phyloP scores from a whole-genome alignment of 2,797 vertebrate species.

The Sebastes steindachneri region DNA sequence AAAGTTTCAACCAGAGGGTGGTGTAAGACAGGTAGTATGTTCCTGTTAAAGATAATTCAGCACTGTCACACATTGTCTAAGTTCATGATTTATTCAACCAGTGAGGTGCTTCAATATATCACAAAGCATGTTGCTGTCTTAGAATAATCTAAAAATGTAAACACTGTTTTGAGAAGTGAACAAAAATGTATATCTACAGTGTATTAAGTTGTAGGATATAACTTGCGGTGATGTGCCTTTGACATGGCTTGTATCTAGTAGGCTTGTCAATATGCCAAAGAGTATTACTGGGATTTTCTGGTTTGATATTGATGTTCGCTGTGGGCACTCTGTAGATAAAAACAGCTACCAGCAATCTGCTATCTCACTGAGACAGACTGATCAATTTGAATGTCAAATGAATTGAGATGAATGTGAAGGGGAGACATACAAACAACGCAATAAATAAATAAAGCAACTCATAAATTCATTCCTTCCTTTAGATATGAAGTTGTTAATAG shows the following conservation, averaged over 20 bases:
- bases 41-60: not conserved
- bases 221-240: not conserved
- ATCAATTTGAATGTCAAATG: slow-evolving; percentile 29
- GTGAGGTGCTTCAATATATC: not conserved
- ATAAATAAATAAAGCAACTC: not conserved
- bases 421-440: not conserved
- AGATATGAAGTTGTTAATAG: not conserved
- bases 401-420: not conserved
- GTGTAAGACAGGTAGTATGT: not conserved
- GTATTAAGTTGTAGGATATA: not conserved
- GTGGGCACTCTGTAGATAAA: not conserved
- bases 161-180: not conserved
- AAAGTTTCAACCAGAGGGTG: too few relatives aligned
- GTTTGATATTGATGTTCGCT: slow-evolving; percentile 22
- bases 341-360: slow-evolving; percentile 9
- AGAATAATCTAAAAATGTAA: not conserved
- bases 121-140: not conserved
- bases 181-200: too few relatives aligned
- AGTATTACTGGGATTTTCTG: slow-evolving; percentile 11
- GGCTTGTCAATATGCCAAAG: not conserved
- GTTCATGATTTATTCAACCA: not conserved
- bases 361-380: not conserved
- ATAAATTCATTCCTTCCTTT: slow-evolving; percentile 1
- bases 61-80: not conserved
- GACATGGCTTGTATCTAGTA: not conserved